A percentile compares a stretch with the other conserved stretches of the same genome.
phyloP scores from a whole-genome alignment of 2,888 invertebrate species.

The Archips xylosteana region DNA sequence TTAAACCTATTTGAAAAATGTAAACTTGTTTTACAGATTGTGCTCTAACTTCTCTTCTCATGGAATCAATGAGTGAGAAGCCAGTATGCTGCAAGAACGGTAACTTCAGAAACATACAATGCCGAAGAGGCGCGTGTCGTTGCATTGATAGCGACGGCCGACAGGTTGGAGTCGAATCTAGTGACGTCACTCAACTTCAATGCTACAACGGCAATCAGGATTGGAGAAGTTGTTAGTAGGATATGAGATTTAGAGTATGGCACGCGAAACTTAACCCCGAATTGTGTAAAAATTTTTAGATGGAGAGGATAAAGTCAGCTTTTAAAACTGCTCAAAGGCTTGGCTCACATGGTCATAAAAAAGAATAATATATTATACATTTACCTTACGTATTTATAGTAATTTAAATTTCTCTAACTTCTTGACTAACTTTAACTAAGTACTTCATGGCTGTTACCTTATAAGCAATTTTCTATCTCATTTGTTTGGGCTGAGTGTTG shows the following conservation, averaged over 20 bases:
- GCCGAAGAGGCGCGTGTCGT: constrained; percentile 86
- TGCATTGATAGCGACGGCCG: constrained; percentile 87
- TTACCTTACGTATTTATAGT: no score
- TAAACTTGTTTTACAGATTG: constrained; percentile 82
- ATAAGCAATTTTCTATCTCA: no score
- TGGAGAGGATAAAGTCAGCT: no score
- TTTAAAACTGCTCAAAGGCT: no score
- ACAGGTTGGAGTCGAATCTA: constrained; percentile 73
- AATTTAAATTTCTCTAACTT: no score
- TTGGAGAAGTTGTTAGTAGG: constrained; percentile 68
- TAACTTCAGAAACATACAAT: constrained; percentile 87
- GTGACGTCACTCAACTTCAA: constrained; percentile 59
- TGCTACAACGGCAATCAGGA: constrained; percentile 55
- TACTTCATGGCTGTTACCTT: no score
- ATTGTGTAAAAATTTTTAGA: no score
- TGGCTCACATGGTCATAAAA: no score
- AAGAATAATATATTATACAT: no score
- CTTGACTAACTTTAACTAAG: no score
- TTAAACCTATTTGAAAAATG: neutral
- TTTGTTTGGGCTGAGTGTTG: no score
- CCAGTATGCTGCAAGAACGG: constrained; percentile 88
- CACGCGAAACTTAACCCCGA: no score
- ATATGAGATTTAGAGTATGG: neutral
- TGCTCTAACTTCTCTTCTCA: constrained; percentile 80
- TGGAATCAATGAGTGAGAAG: constrained; percentile 71